phyloP scores from a whole-genome alignment of 2,888 invertebrate species.

The Smittia sp. region DNA sequence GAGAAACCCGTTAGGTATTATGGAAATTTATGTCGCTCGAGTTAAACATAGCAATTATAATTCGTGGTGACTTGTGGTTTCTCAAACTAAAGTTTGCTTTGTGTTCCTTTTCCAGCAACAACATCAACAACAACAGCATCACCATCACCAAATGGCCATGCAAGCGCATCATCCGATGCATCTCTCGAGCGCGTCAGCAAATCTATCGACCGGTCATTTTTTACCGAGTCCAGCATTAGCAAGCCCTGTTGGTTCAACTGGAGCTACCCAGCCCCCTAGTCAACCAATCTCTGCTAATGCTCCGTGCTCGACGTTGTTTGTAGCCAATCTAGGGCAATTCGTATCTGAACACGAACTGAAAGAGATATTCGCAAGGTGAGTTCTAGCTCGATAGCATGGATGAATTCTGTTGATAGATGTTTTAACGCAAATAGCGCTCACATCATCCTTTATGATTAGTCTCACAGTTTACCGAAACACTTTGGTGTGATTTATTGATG shows the following conservation, averaged over 20 bases:
- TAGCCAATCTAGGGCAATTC: constrained; percentile 96
- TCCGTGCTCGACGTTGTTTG: constrained; percentile 96
- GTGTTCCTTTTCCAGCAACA: constrained; percentile 2
- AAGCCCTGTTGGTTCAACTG: constrained; percentile 75
- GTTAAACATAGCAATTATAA: constrained; percentile 27
- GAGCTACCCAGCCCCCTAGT: constrained; percentile 61
- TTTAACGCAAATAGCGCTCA: neutral
- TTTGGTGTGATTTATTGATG: constrained; percentile 7
- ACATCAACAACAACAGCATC: constrained; percentile 43
- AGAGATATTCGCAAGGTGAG: constrained; percentile 95
- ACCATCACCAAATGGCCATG: constrained; percentile 59
- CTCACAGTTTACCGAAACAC: neutral
- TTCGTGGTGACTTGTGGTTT: too few species aligned
- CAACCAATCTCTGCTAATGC: constrained; percentile 66
- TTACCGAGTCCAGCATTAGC: constrained; percentile 91
- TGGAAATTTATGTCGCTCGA: constrained; percentile 37
- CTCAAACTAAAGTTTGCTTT: neutral
- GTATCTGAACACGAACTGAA: constrained; percentile 98
- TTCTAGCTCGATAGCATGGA: constrained; percentile 18
- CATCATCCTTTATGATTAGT: constrained; percentile 11
- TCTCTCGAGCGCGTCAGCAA: constrained; percentile 55
- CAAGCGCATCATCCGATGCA: constrained; percentile 64
- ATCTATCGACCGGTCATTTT: constrained; percentile 68
- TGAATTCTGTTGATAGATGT: constrained; percentile 12
- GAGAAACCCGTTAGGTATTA: constrained; percentile 37